phyloP scores from a whole-genome alignment of 2,888 invertebrate species.

The Miltochrista miniata region DNA sequence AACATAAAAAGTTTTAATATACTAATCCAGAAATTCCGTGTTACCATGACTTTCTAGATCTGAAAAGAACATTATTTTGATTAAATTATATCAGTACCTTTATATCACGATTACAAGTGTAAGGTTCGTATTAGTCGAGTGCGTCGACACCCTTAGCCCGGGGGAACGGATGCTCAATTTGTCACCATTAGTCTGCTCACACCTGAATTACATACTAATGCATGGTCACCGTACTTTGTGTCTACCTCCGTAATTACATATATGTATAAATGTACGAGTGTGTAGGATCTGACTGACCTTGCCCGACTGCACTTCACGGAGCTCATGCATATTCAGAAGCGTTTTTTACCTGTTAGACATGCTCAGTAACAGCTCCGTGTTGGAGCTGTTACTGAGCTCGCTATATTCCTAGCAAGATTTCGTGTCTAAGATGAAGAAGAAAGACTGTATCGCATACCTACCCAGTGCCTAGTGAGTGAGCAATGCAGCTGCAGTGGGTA shows the following conservation, averaged over 20 bases:
- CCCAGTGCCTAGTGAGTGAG: background rate
- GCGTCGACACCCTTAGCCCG: background rate
- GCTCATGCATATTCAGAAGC: slow-evolving; percentile 19
- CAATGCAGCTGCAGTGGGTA: background rate
- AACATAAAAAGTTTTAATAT: too few relatives aligned
- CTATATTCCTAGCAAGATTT: too few relatives aligned
- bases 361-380: too few relatives aligned
- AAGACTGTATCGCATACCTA: background rate
- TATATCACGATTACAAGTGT: too few relatives aligned
- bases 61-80: too few relatives aligned
- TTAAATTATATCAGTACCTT: too few relatives aligned
- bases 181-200: slow-evolving; percentile 30
- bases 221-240: background rate
- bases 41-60: too few relatives aligned
- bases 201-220: slow-evolving; percentile 2
- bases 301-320: slow-evolving; percentile 8
- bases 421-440: background rate
- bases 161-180: slow-evolving; percentile 12
- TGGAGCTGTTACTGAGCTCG: too few relatives aligned
- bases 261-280: background rate
- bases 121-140: background rate
- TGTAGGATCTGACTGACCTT: slow-evolving; percentile 19
- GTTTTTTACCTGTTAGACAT: slow-evolving; percentile 3
- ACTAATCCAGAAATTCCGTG: too few relatives aligned
- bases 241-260: too few relatives aligned